These are phyloP conservation scores for Otolemur garnettii DNA, from an alignment of 2,113 vertebrate genomes.

Conservation along the genomic window DNA sequence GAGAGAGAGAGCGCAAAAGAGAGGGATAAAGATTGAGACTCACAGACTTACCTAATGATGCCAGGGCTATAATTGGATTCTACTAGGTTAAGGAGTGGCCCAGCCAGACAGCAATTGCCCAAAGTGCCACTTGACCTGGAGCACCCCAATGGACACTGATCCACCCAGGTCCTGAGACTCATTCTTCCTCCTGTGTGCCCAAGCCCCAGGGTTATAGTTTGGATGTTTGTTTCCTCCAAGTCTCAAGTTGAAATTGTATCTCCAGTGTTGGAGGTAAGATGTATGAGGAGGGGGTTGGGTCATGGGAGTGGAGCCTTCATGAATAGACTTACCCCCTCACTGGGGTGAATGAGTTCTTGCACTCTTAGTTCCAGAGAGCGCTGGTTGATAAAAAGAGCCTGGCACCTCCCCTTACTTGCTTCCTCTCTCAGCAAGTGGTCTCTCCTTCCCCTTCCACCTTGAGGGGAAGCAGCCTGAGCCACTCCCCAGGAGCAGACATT, in stretches of 20 bases:
- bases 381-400: neutral
- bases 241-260: neutral
- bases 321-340: neutral
- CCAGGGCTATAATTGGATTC: neutral
- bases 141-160: neutral
- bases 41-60: neutral
- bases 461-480: neutral
- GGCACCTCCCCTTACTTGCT: neutral
- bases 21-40: neutral
- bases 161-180: rapidly evolving
- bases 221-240: neutral
- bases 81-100: neutral
- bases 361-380: neutral
- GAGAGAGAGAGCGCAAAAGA: neutral
- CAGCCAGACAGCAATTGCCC: neutral
- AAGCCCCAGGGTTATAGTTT: neutral
- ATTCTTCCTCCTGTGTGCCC: neutral
- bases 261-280: neutral
- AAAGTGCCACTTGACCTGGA: neutral
- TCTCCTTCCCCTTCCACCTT: neutral
- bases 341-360: neutral
- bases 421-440: neutral
- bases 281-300: neutral
- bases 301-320: neutral
- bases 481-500: neutral